These are phyloP conservation scores for Metallyticus violacea DNA, from an alignment of 2,888 invertebrate species.

Conservation along the genomic window DNA sequence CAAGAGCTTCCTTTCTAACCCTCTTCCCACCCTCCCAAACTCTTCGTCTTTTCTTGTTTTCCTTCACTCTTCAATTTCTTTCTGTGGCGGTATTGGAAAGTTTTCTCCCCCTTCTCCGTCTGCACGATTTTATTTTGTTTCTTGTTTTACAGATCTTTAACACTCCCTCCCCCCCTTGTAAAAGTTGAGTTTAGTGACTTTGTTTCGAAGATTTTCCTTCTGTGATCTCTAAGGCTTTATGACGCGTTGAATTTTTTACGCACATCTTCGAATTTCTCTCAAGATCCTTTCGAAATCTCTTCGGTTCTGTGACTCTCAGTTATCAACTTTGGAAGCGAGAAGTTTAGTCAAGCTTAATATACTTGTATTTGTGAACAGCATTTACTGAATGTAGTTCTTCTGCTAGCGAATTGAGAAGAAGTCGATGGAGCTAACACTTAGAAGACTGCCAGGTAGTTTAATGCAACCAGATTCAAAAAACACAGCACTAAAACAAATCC, in stretches of 20 bases:
- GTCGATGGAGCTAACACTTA: no score
- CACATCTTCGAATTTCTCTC: background rate
- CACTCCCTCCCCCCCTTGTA: background rate
- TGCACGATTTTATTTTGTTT: background rate
- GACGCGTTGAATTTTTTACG: background rate
- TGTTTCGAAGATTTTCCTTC: background rate
- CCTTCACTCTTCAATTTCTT: background rate
- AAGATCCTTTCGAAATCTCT: background rate
- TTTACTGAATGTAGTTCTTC: no score
- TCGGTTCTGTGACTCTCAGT: background rate
- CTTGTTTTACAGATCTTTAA: background rate
- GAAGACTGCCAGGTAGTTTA: no score
- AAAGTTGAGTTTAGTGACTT: background rate
- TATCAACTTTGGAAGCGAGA: background rate
- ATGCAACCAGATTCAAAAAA: no score
- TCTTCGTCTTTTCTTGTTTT: slow-evolving; percentile 4
- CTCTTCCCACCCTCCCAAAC: slow-evolving; percentile 3
- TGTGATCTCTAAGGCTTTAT: background rate
- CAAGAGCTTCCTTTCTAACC: slow-evolving; percentile 4
- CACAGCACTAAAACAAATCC: no score
- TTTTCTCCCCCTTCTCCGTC: background rate
- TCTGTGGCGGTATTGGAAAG: background rate
- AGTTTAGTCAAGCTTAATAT: no score
- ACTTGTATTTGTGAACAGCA: no score
- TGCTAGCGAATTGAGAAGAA: no score